Base-by-base conservation (phyloP, 2,797 vertebrate species). In the Sebastes taczanowskii region DNA sequence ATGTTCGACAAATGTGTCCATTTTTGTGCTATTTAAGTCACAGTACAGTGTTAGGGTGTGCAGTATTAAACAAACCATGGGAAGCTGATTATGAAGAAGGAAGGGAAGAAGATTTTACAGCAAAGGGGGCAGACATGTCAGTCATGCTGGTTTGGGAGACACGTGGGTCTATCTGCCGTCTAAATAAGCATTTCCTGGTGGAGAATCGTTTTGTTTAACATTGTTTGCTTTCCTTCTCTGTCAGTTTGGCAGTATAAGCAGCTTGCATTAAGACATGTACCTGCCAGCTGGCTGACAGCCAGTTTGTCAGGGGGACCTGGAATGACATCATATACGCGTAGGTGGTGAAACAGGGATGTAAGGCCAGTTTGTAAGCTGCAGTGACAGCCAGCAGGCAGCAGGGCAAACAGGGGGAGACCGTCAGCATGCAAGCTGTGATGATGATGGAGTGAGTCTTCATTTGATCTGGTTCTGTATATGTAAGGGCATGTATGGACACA, bases 391-490 rank as follows among this genome's bases (percentile, higher is more conserved):
- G 81, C 59, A 23, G 76, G 80, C 65, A 80, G 77, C 71, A n/a
- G 53, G 32, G 58, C 46, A 62, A 75, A 84, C 86, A 80, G 84
- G 62, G 81, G 64, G 80, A 80, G 76, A 14, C 60, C 75, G 80
- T 67, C 78, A 83, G 74, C 68, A 27, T 76, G 79, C 80, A 83
- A 66, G 74, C 85, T 86, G 78, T 80, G 83, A 85, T 81, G 85
- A 88, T 25, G 85, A 88, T 29, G 52, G 32, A 75, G 27, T 25
- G 68, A 35, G 60, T 61, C 66, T 78, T 81, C 46, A 75, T 72
- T 63, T 76, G 79, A 81, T 38, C 80, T 59, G 22, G 3, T 32
- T 9, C 8, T 22, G 29, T 38, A 8, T 29, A 61, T 23, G 35
- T 73, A 46, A 56, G 63, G 59, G 30, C 71, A 78, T 59, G 66